Conservation (phyloP, 2,113 vertebrate genomes). For the Circaetus cinerascens region DNA sequence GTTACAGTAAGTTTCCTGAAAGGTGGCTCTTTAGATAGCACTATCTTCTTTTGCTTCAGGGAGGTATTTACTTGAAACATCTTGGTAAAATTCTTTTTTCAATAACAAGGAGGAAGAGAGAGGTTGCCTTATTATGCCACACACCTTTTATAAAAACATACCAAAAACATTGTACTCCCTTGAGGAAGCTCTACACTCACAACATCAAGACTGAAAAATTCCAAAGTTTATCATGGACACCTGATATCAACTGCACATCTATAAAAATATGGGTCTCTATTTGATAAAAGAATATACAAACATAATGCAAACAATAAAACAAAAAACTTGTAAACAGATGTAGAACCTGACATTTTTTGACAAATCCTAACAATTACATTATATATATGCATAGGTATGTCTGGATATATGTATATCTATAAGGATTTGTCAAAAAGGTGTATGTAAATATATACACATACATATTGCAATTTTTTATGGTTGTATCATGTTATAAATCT, state of each 20-base stretch:
- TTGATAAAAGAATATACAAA: background rate
- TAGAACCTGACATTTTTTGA: background rate
- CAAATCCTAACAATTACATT: background rate
- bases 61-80: background rate
- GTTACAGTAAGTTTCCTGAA: background rate
- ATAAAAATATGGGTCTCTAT: background rate
- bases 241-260: background rate
- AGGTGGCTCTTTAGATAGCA: background rate
- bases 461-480: background rate
- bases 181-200: background rate
- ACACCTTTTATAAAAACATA: background rate
- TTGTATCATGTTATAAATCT: background rate
- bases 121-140: background rate
- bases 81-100: background rate
- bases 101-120: background rate
- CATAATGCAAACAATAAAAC: background rate
- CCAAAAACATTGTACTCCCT: background rate
- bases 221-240: background rate
- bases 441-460: background rate
- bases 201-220: background rate
- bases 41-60: background rate
- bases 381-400: background rate
- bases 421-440: background rate
- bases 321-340: background rate
- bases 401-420: accelerated